Evolutionary conservation across 2,113 vertebrate species (phyloP).

Genomic region (Carassius auratus): DNA sequence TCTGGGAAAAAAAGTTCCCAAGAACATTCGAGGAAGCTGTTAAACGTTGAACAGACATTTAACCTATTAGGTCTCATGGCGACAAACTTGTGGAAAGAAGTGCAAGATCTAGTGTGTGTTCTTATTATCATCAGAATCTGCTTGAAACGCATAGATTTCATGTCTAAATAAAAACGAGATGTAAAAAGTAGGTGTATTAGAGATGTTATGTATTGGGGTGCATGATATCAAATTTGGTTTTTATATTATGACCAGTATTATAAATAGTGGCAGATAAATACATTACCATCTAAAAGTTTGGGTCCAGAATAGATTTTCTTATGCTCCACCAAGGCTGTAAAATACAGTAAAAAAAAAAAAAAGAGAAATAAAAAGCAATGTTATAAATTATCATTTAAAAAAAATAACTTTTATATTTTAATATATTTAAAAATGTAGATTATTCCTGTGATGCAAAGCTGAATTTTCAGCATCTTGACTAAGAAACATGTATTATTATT

Average conservation of each 20-base stretch:
- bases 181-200: not conserved
- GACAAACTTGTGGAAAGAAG: not conserved
- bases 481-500: not conserved
- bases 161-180: not conserved
- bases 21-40: not conserved
- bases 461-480: not conserved
- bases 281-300: too few relatives aligned
- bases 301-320: too few relatives aligned
- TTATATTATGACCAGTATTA: not conserved
- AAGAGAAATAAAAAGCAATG: too few relatives aligned
- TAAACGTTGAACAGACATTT: not conserved
- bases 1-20: not conserved
- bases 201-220: not conserved
- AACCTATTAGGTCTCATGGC: not conserved
- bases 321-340: too few relatives aligned
- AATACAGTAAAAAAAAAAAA: too few relatives aligned
- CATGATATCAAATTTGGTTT: not conserved
- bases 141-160: not conserved
- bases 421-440: not conserved
- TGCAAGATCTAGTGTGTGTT: not conserved
- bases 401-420: not conserved
- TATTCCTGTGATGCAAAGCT: not conserved
- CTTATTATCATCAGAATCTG: not conserved
- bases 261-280: not conserved
- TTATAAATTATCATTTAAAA: too few relatives aligned